Conservation (phyloP, 1,140 invertebrate species). For the Phthorimaea operculella region DNA sequence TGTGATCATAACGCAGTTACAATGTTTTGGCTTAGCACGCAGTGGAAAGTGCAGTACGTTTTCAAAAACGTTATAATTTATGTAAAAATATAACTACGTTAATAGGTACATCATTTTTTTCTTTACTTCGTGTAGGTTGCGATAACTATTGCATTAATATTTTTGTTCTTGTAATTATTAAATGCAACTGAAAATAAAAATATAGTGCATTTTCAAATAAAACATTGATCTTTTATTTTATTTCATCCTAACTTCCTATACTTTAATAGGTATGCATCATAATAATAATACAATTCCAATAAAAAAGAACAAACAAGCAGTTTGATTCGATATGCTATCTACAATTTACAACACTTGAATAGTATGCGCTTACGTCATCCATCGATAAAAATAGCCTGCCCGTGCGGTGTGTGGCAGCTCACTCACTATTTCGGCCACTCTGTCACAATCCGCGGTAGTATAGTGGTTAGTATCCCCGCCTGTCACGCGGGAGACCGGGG, state of each 20-base stretch:
- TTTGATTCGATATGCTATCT: too few species aligned
- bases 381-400: background rate
- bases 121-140: background rate
- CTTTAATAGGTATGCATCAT: background rate
- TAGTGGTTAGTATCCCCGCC: conserved; percentile 9
- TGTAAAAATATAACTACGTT: background rate
- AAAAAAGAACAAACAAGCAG: background rate
- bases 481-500: conserved; percentile 8
- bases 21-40: background rate
- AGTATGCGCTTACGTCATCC: background rate
- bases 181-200: conserved; percentile 43
- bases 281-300: background rate
- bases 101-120: too few species aligned
- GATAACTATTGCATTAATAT: background rate
- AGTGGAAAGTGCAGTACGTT: background rate
- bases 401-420: background rate
- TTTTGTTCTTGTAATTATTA: conserved; percentile 15
- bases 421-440: background rate
- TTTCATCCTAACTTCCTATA: too few species aligned
- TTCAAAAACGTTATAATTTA: background rate
- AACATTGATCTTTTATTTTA: conserved; percentile 26
- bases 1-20: background rate
- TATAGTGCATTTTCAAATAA: conserved; percentile 47
- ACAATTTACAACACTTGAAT: too few species aligned
- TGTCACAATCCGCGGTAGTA: conserved; percentile 1